A percentile compares a stretch with the other conserved stretches of the same genome.
These are phyloP conservation scores for human DNA, from an alignment of 2,113 vertebrate species.

Conservation along the genomic window DNA sequence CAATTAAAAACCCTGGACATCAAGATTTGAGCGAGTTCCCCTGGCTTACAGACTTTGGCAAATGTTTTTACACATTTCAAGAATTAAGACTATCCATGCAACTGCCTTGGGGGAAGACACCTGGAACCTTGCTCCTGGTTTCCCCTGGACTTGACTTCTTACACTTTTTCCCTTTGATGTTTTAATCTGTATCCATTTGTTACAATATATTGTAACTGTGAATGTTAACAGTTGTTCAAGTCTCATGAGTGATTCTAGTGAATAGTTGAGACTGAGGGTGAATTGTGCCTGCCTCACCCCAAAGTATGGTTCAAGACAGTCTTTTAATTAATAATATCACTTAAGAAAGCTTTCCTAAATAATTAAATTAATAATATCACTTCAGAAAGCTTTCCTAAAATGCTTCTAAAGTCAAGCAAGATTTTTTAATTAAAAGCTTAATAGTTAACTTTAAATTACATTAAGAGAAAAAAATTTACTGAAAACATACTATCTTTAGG, in stretches of 20 bases:
- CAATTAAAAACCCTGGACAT: background rate
- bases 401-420: background rate
- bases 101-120: background rate
- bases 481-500: background rate
- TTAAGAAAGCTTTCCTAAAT: background rate
- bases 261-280: background rate
- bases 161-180: background rate
- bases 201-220: background rate
- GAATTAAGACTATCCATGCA: background rate
- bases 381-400: background rate
- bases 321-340: background rate
- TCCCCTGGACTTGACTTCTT: background rate
- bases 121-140: background rate
- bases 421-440: background rate
- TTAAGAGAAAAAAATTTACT: background rate
- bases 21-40: no score
- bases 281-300: background rate
- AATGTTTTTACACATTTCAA: background rate
- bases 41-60: background rate
- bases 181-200: background rate
- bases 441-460: background rate
- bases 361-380: background rate
- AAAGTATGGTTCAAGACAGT: background rate
- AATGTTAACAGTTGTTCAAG: background rate
- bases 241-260: background rate